Conservation (phyloP, 2,113 vertebrate genomes). For the Rousettus leschenaultii region DNA sequence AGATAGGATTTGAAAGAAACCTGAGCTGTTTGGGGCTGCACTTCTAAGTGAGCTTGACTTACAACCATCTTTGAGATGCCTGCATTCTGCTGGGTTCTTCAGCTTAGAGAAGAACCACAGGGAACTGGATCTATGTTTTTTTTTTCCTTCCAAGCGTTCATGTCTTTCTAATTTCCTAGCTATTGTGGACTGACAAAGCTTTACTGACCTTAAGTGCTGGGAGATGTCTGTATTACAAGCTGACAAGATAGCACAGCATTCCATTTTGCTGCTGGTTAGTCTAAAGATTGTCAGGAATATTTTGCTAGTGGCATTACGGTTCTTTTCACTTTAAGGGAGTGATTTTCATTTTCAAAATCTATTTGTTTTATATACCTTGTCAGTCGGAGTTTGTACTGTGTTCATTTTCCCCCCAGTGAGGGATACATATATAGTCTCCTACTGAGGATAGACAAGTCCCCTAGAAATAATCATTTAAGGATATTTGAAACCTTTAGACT, state of each 20-base stretch:
- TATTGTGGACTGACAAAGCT: background rate
- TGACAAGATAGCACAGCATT: background rate
- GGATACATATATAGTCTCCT: background rate
- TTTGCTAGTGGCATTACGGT: background rate
- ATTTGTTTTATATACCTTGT: constrained; percentile 32
- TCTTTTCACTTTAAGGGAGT: constrained; percentile 29
- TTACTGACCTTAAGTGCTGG: background rate
- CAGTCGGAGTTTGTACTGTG: background rate
- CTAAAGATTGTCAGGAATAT: background rate
- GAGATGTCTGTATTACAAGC: background rate
- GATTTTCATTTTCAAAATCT: constrained; percentile 27
- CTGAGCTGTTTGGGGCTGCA: background rate
- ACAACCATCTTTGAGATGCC: background rate
- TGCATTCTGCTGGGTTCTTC: background rate
- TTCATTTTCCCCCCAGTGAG: constrained; percentile 13
- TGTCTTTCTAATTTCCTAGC: constrained; percentile 1
- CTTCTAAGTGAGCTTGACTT: constrained; percentile 14
- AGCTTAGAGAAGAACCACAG: background rate
- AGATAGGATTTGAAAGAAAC: background rate
- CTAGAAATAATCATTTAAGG: constrained; percentile 5
- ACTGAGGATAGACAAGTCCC: background rate
- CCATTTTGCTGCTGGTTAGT: background rate
- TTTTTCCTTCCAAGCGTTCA: background rate
- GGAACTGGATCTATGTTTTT: background rate
- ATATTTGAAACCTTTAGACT: background rate